Evolutionary conservation across 2,113 vertebrate genomes (phyloP), one percentile per base, ranked within the genome.

Genomic region (Euleptes europaea): DNA sequence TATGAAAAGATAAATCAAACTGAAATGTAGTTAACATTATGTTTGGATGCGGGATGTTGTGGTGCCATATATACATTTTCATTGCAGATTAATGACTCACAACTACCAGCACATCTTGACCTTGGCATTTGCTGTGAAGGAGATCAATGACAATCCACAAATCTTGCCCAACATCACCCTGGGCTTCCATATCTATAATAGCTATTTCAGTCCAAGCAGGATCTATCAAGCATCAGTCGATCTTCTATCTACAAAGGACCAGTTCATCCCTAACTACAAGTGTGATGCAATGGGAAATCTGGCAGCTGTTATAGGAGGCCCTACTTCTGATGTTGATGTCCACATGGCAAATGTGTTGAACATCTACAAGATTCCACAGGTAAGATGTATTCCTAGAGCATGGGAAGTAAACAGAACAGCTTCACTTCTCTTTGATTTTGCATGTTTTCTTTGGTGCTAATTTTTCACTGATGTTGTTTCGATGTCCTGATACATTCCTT

Each of bases 351-450:
- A 31, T 15, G 28, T 67, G 5, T 14, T 67, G 10, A 51, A 28
- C 11, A 82, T 23, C 9, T 82, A 82, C 69, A 82, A 82, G 49
- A 23, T 82, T 14, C 51, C 80, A 44, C 80, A 82, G 38, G 80
- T 82, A 73, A 82, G 33, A 31, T 72, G 10, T 11, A 33, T 2
- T 44, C 1, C n/a, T 10, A 1, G 38, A 47, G 8, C 21, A 26
- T 35, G 2, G 33, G n/a, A n/a, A 33, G 15, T 3, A 13, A 33
- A 69, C 7, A 35, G 3, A 17, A 35, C n/a, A 69, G 35, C 2
- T 14, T 35, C 11, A 5, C 2, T 11, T 12, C 17, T 54, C 51
- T 54, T 54, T 54, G 3, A 12, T 49, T 49, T 49, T 11, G 9
- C 10, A 49, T 49, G 9, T 49, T 49, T 49, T 49, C 9, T 49